These are phyloP conservation scores for Panthera uncia DNA, from an alignment of 2,113 vertebrate species.

Conservation along the genomic window DNA sequence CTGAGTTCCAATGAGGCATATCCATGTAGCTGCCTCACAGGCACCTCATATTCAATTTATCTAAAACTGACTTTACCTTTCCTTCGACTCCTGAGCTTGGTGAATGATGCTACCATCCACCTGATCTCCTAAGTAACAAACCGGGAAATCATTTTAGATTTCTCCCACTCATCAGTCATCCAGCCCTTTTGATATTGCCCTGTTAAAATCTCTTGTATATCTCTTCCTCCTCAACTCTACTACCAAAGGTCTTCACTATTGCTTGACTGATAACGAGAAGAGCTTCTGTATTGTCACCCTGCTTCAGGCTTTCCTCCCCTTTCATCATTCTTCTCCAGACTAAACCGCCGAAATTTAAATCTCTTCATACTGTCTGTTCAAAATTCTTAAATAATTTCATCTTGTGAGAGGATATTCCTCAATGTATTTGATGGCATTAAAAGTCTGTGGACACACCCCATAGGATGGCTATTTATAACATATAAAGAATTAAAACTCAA, in stretches of 20 bases:
- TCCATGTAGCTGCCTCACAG: not conserved
- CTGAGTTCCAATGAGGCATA: not conserved
- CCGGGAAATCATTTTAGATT: not conserved
- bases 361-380: not conserved
- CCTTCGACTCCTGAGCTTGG: not conserved
- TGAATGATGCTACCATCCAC: not conserved
- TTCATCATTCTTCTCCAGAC: not conserved
- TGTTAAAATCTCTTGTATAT: not conserved
- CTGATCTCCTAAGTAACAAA: not conserved
- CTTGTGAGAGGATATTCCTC: not conserved
- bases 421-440: not conserved
- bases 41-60: not conserved
- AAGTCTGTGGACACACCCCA: not conserved
- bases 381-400: conserved; percentile 8
- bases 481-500: not conserved
- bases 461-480: not conserved
- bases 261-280: not conserved
- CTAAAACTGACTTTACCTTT: not conserved
- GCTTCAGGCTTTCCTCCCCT: not conserved
- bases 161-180: not conserved
- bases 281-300: not conserved
- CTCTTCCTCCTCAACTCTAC: not conserved
- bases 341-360: not conserved
- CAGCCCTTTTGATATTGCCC: not conserved
- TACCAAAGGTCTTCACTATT: not conserved